phyloP scores from a whole-genome alignment of 2,888 invertebrate species.

The Drosophila mettleri region DNA sequence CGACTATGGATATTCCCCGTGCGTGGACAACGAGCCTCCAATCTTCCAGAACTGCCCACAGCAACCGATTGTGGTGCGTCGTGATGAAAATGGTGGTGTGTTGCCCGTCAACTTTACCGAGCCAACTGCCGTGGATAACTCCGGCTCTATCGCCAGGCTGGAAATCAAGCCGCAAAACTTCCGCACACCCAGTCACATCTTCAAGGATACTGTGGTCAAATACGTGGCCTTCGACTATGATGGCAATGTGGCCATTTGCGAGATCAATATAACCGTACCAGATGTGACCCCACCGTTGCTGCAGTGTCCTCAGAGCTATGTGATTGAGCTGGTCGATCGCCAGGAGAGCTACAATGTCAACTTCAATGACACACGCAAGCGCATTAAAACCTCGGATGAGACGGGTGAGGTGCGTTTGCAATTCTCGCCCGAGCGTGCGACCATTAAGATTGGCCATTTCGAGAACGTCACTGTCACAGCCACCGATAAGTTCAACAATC shows the following conservation, averaged over 20 bases:
- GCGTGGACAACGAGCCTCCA: constrained; percentile 98
- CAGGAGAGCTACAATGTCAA: constrained; percentile 96
- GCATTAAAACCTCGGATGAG: constrained; percentile 94
- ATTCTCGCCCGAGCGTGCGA: constrained; percentile 93
- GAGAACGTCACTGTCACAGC: constrained; percentile 97
- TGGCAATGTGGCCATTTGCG: constrained; percentile 98
- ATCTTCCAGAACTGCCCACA: constrained; percentile 98
- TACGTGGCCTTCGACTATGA: constrained; percentile 99
- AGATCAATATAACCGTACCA: constrained; percentile 97
- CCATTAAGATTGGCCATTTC: constrained; percentile 93
- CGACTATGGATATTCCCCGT: constrained; percentile 96
- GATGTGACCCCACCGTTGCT: constrained; percentile 96
- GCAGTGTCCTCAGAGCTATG: constrained; percentile 97
- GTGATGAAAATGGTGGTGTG: constrained; percentile 95
- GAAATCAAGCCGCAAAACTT: constrained; percentile 97
- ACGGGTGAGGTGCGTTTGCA: constrained; percentile 94
- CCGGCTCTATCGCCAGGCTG: constrained; percentile 95
- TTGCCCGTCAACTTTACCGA: constrained; percentile 96
- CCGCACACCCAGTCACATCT: constrained; percentile 93
- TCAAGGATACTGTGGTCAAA: constrained; percentile 96
- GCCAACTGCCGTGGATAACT: constrained; percentile 97
- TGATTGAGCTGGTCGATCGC: constrained; percentile 94
- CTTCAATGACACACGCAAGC: constrained; percentile 94
- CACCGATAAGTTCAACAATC: constrained; percentile 93
- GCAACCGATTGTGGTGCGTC: constrained; percentile 94